Percentiles rank a stretch among this genome's conserved stretches.
Conservation (phyloP, 2,888 invertebrate species). For the Stenoptilia bipunctidactyla region DNA sequence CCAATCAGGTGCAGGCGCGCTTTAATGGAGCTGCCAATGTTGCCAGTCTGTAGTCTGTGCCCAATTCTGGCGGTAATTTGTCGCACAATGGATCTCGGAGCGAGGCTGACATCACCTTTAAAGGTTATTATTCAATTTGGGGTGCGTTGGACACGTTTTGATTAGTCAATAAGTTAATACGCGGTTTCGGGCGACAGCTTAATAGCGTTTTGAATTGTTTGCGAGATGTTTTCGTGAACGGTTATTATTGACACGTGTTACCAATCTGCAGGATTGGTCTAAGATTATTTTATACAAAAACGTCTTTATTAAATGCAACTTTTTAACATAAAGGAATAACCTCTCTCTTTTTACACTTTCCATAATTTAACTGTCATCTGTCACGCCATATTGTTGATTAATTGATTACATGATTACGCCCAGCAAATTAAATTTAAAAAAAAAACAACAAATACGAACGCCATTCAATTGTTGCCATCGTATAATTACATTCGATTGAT, state of each 20-base stretch:
- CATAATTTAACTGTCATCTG: neutral
- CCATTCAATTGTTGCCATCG: no score
- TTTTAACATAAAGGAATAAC: no score
- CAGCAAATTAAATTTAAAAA: no score
- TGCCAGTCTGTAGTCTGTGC: slow-evolving; percentile 41
- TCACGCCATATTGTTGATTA: slow-evolving; percentile 6
- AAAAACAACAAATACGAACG: no score
- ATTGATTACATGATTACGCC: no score
- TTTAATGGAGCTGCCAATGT: slow-evolving; percentile 43
- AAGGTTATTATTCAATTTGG: slow-evolving; percentile 63
- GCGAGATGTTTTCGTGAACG: slow-evolving; percentile 17
- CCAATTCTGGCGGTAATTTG: slow-evolving; percentile 64
- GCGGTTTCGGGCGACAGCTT: slow-evolving; percentile 36
- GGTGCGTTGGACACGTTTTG: slow-evolving; percentile 58
- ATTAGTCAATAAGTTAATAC: slow-evolving; percentile 54
- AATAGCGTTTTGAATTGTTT: slow-evolving; percentile 15
- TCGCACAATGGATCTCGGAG: slow-evolving; percentile 45
- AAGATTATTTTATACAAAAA: no score
- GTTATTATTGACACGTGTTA: no score
- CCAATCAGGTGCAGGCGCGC: slow-evolving; percentile 61
- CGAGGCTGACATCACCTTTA: slow-evolving; percentile 32
- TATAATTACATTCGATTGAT: no score
- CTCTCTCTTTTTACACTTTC: no score
- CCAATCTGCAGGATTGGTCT: no score
- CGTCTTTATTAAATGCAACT: no score